Evolutionary conservation across 2,888 invertebrate genomes (phyloP), one percentile per base, ranked within the genome.

Genomic region (Neoascia interrupta): DNA sequence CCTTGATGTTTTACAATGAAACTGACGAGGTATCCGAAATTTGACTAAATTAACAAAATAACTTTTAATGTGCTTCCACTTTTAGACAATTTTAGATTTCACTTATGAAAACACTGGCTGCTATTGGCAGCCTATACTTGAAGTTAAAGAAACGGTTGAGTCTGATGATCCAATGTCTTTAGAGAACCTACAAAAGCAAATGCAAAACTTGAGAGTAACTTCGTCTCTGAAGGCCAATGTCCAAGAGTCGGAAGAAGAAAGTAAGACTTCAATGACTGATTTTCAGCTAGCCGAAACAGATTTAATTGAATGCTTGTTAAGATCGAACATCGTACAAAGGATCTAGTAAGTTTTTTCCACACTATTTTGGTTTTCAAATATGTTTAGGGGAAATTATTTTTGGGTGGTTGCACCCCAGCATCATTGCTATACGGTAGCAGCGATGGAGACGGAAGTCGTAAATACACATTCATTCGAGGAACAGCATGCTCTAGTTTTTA

Each of bases 201-300:
- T 91, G 64, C 88, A 90, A 39, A 90, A 87, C 13, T 51, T 88
- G 28, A 83, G 82, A 58, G 41, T 88, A 26, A 74, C 83, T 0
- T 84, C 87, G 1, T 81, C 88, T 3, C 82, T 87, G n/a, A 82
- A 70, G 5, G 83, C 85, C 0, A 85, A 86, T 68, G 74, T 88
- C 2, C 81, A 87, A 10, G 88, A 87, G 16, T 82, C 83, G 26
- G 87, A 88, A 66, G 86, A 88, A 0, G 88, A 87, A 6, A 91
- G 92, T 81, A 91, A 92, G 58, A 90, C 89, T 58, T 94, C 94
- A 69, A 90, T 96, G 81, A 96, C 95, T 85, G 97, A 98, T 89
- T 94, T 94, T 84, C 95, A 97, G 87, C 88, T 97, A 58, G 93
- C 95, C 5, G 95, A 96, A 89, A 91, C 93, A 23, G 96, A 97